Evolutionary conservation across 2,113 vertebrate genomes (phyloP).

Genomic region (Corvus moneduloides): DNA sequence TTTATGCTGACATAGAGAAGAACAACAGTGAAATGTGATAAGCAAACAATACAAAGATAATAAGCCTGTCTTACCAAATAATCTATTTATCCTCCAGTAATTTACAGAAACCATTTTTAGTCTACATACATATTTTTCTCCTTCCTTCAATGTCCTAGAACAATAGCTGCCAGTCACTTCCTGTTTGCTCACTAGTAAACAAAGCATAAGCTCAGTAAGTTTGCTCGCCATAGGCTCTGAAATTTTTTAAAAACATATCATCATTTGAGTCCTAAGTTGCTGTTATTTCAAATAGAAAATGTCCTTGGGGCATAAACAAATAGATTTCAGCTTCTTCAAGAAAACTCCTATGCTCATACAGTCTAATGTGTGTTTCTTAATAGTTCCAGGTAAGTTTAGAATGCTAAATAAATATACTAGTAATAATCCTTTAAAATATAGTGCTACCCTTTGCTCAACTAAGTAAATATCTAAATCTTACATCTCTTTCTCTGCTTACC

Average conservation of each 20-base stretch:
- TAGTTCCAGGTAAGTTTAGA: not conserved
- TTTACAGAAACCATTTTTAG: not conserved
- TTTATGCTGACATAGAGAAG: not conserved
- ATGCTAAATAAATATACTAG: not conserved
- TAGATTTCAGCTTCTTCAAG: not conserved
- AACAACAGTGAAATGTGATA: not conserved
- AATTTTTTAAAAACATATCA: not conserved
- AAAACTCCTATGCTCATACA: not conserved
- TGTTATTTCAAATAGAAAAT: not conserved
- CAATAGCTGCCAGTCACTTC: not conserved
- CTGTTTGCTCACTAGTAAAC: slow-evolving; percentile 27
- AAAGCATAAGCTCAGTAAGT: not conserved
- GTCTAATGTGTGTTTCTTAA: not conserved
- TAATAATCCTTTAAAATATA: not conserved
- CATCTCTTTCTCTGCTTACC: not conserved
- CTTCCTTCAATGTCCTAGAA: not conserved
- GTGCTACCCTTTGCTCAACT: not conserved
- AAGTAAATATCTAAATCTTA: not conserved
- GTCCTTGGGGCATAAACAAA: not conserved
- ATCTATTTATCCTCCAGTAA: not conserved
- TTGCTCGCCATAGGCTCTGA: not conserved
- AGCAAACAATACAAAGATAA: not conserved
- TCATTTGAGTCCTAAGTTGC: not conserved
- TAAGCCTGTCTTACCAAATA: not conserved
- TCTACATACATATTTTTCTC: not conserved